Evolutionary conservation across 2,888 invertebrate genomes (phyloP), one percentile per base, ranked within the genome.

Genomic region (Parapristionchus giblindavisi): DNA sequence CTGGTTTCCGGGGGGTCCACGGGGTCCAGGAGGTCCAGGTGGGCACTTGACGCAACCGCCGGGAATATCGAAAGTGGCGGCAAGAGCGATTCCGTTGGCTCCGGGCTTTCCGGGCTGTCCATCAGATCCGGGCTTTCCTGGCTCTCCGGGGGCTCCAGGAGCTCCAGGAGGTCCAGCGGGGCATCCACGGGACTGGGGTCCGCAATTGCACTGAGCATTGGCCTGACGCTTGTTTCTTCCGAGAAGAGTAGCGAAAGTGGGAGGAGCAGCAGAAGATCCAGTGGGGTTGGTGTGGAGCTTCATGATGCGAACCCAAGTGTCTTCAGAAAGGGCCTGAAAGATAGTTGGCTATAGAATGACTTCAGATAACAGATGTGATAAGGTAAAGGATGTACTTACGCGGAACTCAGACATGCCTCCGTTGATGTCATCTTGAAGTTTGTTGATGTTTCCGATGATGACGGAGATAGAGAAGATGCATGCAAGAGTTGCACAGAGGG

Each of bases 131-230:
- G 80, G 74, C 32, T 77, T 71, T 79, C 83, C 83, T 32, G 73
- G 56, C 34, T 73, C 76, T 80, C 83, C 83, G 21, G 77, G 71
- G 54, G 77, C 77, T 81, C 83, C 83, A 40, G 81, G 83, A 51
- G 80, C 75, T 77, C 83, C 83, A 68, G 82, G 83, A 63, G 83
- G 83, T 73, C 83, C 83, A 58, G 82, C 80, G 77, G 83, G 83
- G 76, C 83, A 83, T n/a, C 77, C 81, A 21, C 76, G 78, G 36
- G 79, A 78, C 54, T 78, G 76, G 40, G 81, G 79, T 70, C 83
- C 83, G 74, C 83, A 83, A 78, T 82, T 82, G 75, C 83, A 83
- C 61, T 81, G 80, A 24, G 78, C 81, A 73, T 78, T 78, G 48
- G 79, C 77, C 72, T 79, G 77, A 77, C 83, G 79, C 71, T 82